Conservation (phyloP, 1,140 invertebrate genomes). For the Musca domestica region DNA sequence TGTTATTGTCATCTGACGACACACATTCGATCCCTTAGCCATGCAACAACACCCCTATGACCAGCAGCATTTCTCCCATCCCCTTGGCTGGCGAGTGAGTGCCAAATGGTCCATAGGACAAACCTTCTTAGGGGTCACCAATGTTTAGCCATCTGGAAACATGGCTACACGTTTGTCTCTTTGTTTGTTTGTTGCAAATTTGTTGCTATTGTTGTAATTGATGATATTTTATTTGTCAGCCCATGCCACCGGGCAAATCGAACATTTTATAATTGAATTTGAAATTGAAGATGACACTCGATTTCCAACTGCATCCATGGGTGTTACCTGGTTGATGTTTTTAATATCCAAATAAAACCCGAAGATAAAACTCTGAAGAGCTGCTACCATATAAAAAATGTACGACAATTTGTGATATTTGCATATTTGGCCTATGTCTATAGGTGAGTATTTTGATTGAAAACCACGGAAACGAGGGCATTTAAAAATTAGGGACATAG, state of each 20-base stretch:
- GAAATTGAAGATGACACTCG: slow-evolving; percentile 47
- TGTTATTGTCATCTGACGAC: too few species aligned
- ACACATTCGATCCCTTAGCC: too few species aligned
- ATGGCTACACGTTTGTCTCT: neutral
- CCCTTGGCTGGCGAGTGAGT: neutral
- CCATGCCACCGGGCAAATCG: slow-evolving; percentile 26
- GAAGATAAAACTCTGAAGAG: too few species aligned
- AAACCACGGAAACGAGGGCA: too few species aligned
- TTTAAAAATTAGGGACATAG: too few species aligned
- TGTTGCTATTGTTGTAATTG: neutral
- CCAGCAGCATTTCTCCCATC: too few species aligned
- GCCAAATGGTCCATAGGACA: neutral
- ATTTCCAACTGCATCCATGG: neutral
- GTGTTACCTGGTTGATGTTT: neutral
- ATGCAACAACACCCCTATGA: too few species aligned
- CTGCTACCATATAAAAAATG: too few species aligned
- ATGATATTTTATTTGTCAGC: slow-evolving; percentile 6
- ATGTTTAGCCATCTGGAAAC: neutral
- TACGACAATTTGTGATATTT: too few species aligned
- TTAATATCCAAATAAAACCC: neutral
- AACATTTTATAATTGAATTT: slow-evolving; percentile 54
- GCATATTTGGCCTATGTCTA: too few species aligned
- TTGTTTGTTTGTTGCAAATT: neutral
- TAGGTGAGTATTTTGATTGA: too few species aligned
- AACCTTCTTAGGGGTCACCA: slow-evolving; percentile 9